Evolutionary conservation across 2,888 invertebrate genomes (phyloP), one percentile per base, ranked within the genome.

Genomic region (Eudasyphora cyanicolor): DNA sequence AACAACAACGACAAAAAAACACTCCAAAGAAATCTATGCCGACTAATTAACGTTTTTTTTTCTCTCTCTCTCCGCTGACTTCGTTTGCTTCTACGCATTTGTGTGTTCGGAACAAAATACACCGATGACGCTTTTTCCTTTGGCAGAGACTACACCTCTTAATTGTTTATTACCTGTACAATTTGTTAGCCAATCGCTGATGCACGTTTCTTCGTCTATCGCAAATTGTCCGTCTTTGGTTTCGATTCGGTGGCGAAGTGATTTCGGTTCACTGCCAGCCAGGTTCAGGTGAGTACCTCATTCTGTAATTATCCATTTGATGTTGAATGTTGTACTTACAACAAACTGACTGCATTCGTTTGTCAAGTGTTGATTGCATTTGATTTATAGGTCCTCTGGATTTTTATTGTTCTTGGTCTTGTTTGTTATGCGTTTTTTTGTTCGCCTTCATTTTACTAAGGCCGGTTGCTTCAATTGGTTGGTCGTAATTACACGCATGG

Each of bases 311-410:
- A 82, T n/a, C n/a, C n/a, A n/a, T 79, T 82, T 79, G 82, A 76
- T 75, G 35, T 73, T n/a, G n/a, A 24, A 74, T 69, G 74, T 51
- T 80, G 24, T 12, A 21, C 35, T 10, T 42, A 57, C 57, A 54
- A 57, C 54, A 73, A 27, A 1, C 24, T 49, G 54, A 77, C 60
- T 69, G 32, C 29, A 67, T 76, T 64, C 17, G 79, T 76, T 82
- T 82, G 82, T 82, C 82, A 79, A 82, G 82, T 82, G 79, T 79
- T 79, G 76, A 82, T 73, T 79, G 76, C 54, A 67, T 71, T 79
- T 79, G 38, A 35, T 79, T 82, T 82, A 76, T 75, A 51, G 71
- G 78, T 75, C 64, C 57, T 82, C 70, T 54, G 71, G n/a, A 78
- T 35, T 78, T 77, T 79, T 82, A 79, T 24, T 54, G 57, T 57